Evolutionary conservation across 2,888 invertebrate genomes (phyloP).

Genomic region (Pyrrhia umbra): DNA sequence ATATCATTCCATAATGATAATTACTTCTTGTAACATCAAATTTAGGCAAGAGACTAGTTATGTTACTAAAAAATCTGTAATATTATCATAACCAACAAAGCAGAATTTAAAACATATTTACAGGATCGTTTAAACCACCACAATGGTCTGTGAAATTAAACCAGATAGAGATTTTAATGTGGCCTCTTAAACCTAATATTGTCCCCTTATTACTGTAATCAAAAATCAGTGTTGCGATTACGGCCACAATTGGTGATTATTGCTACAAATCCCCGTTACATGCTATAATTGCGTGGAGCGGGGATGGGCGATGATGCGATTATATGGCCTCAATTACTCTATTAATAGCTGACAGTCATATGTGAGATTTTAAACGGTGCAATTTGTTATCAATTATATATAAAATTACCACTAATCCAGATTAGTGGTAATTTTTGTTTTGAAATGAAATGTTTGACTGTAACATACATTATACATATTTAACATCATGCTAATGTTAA

Average conservation of each 20-base stretch:
- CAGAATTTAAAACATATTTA: slow-evolving; percentile 19
- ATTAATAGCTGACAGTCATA: slow-evolving; percentile 1
- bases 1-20: neutral
- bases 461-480: too few relatives aligned
- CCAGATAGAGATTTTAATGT: slow-evolving; percentile 35
- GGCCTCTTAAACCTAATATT: slow-evolving; percentile 22
- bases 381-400: too few relatives aligned
- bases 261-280: slow-evolving; percentile 20
- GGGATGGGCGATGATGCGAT: slow-evolving; percentile 3
- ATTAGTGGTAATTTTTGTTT: neutral
- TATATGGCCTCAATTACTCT: neutral
- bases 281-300: slow-evolving; percentile 3
- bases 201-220: slow-evolving; percentile 38
- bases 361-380: neutral
- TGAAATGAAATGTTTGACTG: too few relatives aligned
- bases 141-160: slow-evolving; percentile 44
- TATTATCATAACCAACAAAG: neutral
- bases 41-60: neutral
- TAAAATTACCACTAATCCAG: too few relatives aligned
- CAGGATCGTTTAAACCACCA: slow-evolving; percentile 19
- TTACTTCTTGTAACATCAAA: neutral
- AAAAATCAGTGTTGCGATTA: slow-evolving; percentile 47
- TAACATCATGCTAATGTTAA: too few relatives aligned
- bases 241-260: slow-evolving; percentile 36
- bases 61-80: neutral